Percentiles rank a stretch among this genome's conserved stretches.
These are phyloP conservation scores for Agonopterix heracliana DNA, from an alignment of 2,888 invertebrate genomes.

Conservation along the genomic window DNA sequence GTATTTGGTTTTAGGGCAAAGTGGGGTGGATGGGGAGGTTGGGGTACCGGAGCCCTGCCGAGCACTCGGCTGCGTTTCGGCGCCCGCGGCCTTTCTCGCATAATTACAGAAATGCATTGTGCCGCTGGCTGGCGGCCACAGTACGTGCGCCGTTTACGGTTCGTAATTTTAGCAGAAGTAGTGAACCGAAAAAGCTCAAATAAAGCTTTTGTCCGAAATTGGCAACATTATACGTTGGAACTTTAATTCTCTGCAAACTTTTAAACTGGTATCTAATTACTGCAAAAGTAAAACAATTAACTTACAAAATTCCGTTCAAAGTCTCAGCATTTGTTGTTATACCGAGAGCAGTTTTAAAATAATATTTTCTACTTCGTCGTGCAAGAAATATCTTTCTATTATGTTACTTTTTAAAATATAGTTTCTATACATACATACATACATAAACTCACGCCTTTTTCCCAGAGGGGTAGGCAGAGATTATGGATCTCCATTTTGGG, in stretches of 20 bases:
- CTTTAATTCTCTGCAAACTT: slow-evolving; percentile 2
- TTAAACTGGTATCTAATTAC: not conserved
- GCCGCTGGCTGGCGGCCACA: slow-evolving; percentile 31
- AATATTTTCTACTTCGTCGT: too few relatives aligned
- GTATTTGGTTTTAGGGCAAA: slow-evolving; percentile 29
- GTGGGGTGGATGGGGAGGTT: slow-evolving; percentile 12
- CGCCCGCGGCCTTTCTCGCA: slow-evolving; percentile 48
- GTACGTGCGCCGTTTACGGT: slow-evolving; percentile 49
- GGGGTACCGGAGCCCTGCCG: slow-evolving; percentile 12
- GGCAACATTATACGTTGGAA: slow-evolving; percentile 8
- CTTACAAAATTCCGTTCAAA: not conserved
- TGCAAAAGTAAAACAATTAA: not conserved
- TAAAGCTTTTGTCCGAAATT: slow-evolving; percentile 36
- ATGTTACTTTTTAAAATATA: too few relatives aligned
- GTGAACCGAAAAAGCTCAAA: slow-evolving; percentile 38
- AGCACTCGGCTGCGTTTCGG: slow-evolving; percentile 30
- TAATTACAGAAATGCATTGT: slow-evolving; percentile 70
- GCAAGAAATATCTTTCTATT: too few relatives aligned
- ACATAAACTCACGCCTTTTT: too few relatives aligned
- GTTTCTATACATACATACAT: too few relatives aligned
- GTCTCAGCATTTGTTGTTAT: not conserved
- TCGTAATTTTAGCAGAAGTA: slow-evolving; percentile 51
- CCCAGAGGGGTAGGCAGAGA: too few relatives aligned
- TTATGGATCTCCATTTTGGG: too few relatives aligned
- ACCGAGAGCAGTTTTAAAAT: not conserved